A percentile compares a stretch with the other conserved stretches of the same genome.
Conservation (phyloP, 2,888 invertebrate genomes). For the Cerceris ruficornis region DNA sequence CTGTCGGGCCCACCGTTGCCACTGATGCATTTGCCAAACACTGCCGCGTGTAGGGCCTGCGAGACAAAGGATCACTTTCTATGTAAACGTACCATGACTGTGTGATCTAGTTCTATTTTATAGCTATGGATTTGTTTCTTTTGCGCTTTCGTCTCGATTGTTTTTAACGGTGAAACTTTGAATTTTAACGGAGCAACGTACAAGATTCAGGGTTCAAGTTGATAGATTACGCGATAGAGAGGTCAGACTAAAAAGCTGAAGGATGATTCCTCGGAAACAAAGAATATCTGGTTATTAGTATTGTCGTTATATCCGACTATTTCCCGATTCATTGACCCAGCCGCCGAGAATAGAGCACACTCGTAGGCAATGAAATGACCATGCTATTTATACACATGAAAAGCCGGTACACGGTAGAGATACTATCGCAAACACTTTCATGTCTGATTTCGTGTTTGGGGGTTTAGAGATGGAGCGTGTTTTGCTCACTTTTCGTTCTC, state of each 20-base stretch:
- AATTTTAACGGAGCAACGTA: too few species aligned
- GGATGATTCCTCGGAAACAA: not conserved
- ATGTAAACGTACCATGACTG: not conserved
- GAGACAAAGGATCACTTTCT: not conserved
- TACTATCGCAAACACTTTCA: constrained; percentile 45
- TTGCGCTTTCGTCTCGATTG: too few species aligned
- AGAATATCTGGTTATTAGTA: constrained; percentile 25
- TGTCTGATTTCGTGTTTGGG: constrained; percentile 20
- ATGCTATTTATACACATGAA: constrained; percentile 69
- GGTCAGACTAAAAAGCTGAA: too few species aligned
- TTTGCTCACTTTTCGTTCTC: not conserved
- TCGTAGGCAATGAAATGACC: constrained; percentile 61
- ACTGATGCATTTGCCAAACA: constrained; percentile 77
- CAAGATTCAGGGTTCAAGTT: too few species aligned
- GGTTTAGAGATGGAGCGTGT: not conserved
- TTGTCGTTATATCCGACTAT: constrained; percentile 32
- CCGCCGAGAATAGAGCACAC: constrained; percentile 77
- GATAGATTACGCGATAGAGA: too few species aligned
- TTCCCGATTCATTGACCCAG: constrained; percentile 81
- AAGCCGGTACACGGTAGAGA: constrained; percentile 44
- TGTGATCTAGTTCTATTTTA: too few species aligned
- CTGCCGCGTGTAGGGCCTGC: constrained; percentile 78
- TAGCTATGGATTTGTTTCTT: too few species aligned
- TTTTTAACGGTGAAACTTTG: too few species aligned
- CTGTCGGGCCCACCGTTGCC: constrained; percentile 72